These are phyloP conservation scores for Corticium candelabrum DNA, from an alignment of 37 sponge, comb jelly and placozoan genomes.

Conservation along the genomic window DNA sequence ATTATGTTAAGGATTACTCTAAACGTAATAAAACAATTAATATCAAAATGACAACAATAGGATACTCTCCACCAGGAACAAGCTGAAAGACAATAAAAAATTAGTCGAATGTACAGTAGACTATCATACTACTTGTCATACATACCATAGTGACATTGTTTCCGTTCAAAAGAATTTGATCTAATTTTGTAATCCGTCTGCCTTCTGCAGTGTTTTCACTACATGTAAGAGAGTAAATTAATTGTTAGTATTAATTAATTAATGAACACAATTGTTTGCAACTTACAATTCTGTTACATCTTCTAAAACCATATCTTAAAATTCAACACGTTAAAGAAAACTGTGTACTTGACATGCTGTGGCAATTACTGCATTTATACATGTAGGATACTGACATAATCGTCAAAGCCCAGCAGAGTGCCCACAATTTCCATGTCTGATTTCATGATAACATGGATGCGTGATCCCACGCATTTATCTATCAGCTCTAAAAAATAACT, in stretches of 20 bases:
- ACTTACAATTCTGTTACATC: constrained; percentile 48
- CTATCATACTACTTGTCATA: neutral
- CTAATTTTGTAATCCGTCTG: constrained; percentile 86
- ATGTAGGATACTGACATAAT: constrained; percentile 86
- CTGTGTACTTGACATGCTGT: neutral
- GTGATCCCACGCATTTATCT: constrained; percentile 95
- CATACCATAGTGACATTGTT: constrained; percentile 82
- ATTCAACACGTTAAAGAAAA: neutral
- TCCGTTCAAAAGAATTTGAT: constrained; percentile 91
- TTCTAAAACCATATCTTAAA: constrained; percentile 37
- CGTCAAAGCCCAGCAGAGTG: constrained; percentile 94
- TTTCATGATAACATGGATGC: constrained; percentile 95
- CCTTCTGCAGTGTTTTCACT: constrained; percentile 94
- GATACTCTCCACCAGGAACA: constrained; percentile 88
- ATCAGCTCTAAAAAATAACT: constrained; percentile 64
- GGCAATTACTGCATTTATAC: neutral
- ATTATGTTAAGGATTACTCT: neutral
- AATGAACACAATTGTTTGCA: neutral
- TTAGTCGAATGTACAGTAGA: too few species aligned
- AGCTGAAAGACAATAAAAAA: too few species aligned
- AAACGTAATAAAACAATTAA: neutral
- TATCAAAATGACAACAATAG: constrained; percentile 31
- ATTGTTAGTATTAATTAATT: neutral
- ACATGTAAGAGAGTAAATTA: neutral
- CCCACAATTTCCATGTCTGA: constrained; percentile 91